A percentile compares a stretch with the other conserved stretches of the same genome.
Conservation (phyloP, 2,113 vertebrate genomes). For the Lichenostomus cassidix region DNA sequence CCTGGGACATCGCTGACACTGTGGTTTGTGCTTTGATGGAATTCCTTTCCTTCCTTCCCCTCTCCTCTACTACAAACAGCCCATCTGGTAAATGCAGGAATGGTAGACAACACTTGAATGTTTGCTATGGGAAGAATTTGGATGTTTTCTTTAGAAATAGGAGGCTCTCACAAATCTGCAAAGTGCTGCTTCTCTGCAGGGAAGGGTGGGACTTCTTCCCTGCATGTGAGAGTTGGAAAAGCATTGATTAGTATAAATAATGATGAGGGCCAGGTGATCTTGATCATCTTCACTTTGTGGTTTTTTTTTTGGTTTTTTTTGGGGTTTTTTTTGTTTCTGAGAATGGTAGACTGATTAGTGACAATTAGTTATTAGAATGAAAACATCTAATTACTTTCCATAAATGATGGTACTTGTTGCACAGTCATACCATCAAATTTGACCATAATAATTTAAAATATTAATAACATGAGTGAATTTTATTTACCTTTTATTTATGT, state of each 20-base stretch:
- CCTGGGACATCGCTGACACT: rapidly evolving
- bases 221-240: neutral
- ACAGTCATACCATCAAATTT: neutral
- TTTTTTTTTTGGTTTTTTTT: too few species aligned
- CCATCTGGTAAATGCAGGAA: neutral
- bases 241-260: neutral
- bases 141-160: neutral
- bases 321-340: too few species aligned
- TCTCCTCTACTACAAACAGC: neutral
- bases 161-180: neutral
- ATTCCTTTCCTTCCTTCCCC: neutral
- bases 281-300: neutral
- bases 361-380: neutral
- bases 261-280: neutral
- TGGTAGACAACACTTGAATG: neutral
- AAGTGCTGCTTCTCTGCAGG: neutral
- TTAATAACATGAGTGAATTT: rapidly evolving
- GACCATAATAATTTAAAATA: neutral
- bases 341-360: neutral
- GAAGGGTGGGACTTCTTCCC: neutral
- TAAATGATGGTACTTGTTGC: neutral
- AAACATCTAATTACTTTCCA: neutral
- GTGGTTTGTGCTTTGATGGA: neutral
- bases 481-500: neutral
- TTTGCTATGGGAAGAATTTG: neutral